These are phyloP conservation scores for Cylindroiulus punctatus DNA, from an alignment of 2,888 invertebrate genomes.

Conservation along the genomic window DNA sequence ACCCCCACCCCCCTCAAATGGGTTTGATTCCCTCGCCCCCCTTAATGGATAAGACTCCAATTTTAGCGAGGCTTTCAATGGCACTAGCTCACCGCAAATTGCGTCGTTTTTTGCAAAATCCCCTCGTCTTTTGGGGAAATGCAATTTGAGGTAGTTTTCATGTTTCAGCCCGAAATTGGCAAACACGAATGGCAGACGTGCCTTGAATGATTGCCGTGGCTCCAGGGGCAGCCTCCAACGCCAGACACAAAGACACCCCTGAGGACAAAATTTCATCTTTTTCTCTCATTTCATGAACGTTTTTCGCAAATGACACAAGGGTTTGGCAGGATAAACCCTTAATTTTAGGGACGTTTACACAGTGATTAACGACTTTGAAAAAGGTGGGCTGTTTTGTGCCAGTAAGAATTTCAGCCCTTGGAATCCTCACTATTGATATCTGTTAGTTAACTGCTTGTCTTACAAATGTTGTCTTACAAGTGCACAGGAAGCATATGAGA, in stretches of 20 bases:
- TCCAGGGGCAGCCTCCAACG: not conserved
- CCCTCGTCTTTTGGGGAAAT: not conserved
- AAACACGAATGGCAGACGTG: constrained; percentile 14
- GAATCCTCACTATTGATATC: no score
- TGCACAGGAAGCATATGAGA: no score
- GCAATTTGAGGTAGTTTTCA: constrained; percentile 4
- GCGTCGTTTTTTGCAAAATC: not conserved
- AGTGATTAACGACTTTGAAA: no score
- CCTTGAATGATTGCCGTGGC: constrained; percentile 6
- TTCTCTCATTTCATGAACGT: no score
- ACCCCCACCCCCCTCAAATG: not conserved
- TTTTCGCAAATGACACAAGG: no score
- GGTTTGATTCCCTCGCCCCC: constrained; percentile 9
- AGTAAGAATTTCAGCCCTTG: no score
- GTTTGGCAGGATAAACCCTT: no score
- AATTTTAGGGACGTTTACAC: no score
- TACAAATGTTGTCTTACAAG: no score
- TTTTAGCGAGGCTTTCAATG: constrained; percentile 15
- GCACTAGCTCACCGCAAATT: constrained; percentile 34
- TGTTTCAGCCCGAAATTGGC: constrained; percentile 19
- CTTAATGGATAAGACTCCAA: not conserved
- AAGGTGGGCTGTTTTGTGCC: no score
- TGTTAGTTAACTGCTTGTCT: no score
- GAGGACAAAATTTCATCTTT: not conserved
- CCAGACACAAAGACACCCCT: not conserved